Evolutionary conservation across 1,140 invertebrate species (phyloP), one percentile per base, ranked within the genome.

Genomic region (Halesus radiatus): DNA sequence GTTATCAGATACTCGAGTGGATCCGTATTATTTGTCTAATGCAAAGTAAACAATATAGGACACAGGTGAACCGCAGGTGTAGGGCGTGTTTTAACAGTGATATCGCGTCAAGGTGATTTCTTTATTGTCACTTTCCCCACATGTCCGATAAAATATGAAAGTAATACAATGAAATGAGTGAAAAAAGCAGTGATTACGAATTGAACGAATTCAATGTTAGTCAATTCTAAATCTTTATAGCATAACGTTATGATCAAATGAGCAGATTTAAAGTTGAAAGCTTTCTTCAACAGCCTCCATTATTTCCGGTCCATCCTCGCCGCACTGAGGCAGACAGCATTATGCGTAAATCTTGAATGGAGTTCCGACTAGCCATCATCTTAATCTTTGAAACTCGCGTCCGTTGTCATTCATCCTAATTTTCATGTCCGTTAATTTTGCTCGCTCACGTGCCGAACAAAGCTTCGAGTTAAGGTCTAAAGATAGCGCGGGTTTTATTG

Each of bases 401-500:
- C 62, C 62, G 22, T 45, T 70, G 66, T 70, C 66, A 18, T 23
- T 22, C 62, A 50, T 70, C 66, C 66, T 70, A 70, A 70, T 70
- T 70, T 68, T 45, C 66, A 45, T 45, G 22, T 20, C 18, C 66
- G 37, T 18, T 74, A 54, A 74, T 74, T 74, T 54, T 54, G 50
- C 70, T 56, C 58, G 75, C 53, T 60, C 75, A 66, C 75, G 75
- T 16, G 75, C 37, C 60, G 37, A 53, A 77, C 75, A 77, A 77
- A 53, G 56, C 15, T 6, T 3, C n/a, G 13, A 22, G 68, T 32
- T 50, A 37, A 18, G 66, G 66, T 72, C 68, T 20, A 13, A 60
- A 79, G 78, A 79, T 60, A 73, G 37, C 22, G 29, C 56, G 18
- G 8, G 23, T 52, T 79, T 74, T 62, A 73, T 73, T 79, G 78